Percentiles rank a stretch among this genome's conserved stretches.
Conservation (phyloP, 2,888 invertebrate genomes). For the Torymus aiolomorphi region DNA sequence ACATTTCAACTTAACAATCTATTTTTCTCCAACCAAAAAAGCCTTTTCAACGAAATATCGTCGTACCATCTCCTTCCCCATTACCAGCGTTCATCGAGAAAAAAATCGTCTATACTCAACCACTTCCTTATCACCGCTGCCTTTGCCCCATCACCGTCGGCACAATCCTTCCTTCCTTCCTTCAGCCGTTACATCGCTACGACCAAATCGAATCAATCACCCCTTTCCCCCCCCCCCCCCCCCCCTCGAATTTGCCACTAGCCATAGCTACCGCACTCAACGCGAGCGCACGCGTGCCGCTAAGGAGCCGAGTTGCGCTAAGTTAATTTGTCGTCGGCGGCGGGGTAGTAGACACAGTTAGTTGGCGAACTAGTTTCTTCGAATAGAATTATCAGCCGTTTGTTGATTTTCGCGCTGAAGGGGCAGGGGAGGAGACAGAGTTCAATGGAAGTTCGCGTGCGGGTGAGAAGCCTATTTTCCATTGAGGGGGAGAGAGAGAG, state of each 20-base stretch:
- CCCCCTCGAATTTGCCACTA: constrained; percentile 2
- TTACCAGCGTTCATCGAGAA: too few relatives aligned
- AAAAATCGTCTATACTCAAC: too few relatives aligned
- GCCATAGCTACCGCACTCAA: too few relatives aligned
- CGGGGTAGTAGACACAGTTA: background rate
- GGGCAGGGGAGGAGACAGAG: too few relatives aligned
- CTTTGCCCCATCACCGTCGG: too few relatives aligned
- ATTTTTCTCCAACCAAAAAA: too few relatives aligned
- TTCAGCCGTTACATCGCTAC: background rate
- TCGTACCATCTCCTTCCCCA: too few relatives aligned
- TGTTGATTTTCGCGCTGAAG: constrained; percentile 20
- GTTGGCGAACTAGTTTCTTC: constrained; percentile 33
- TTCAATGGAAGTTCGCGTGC: background rate
- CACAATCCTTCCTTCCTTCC: background rate
- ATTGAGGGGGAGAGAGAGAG: background rate
- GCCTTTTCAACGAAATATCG: too few relatives aligned
- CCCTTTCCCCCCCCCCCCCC: background rate
- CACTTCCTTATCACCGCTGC: too few relatives aligned
- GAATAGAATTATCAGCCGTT: constrained; percentile 35
- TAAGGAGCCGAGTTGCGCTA: background rate
- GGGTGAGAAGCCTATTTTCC: background rate
- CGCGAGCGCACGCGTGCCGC: too few relatives aligned
- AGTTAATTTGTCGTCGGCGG: background rate
- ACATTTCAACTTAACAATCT: too few relatives aligned
- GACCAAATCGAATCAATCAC: constrained; percentile 20